Percentiles rank a stretch among this genome's conserved stretches.
phyloP scores from a whole-genome alignment of 2,797 vertebrate genomes.

The Acanthiza pusilla region DNA sequence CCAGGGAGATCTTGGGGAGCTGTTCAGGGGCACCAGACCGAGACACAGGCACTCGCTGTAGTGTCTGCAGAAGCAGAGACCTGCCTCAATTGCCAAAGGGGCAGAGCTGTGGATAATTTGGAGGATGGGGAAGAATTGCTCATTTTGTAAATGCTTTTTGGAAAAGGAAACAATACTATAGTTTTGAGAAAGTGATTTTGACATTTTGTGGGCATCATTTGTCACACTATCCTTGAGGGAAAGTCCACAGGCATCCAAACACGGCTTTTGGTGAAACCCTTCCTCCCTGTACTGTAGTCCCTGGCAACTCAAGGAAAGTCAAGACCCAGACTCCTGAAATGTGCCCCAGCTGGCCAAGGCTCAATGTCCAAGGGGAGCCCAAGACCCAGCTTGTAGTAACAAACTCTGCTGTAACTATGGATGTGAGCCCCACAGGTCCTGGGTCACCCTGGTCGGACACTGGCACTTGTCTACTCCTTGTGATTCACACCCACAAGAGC shows the following conservation, averaged over 20 bases:
- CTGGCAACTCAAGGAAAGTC: background rate
- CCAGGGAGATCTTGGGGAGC: constrained; percentile 36
- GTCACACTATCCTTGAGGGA: background rate
- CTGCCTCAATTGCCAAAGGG: constrained; percentile 4
- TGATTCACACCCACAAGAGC: background rate
- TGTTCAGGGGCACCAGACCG: constrained; percentile 57
- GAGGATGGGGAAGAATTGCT: background rate
- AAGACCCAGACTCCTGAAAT: background rate
- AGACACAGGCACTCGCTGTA: background rate
- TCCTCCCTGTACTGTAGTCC: background rate
- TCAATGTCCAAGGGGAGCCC: background rate
- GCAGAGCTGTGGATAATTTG: background rate
- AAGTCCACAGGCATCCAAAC: background rate
- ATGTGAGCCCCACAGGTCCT: background rate
- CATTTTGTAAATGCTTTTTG: background rate
- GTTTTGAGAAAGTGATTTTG: background rate
- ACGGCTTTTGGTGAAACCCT: background rate
- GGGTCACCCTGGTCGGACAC: background rate
- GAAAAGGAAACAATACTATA: background rate
- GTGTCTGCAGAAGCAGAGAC: constrained; percentile 26
- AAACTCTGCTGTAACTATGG: background rate
- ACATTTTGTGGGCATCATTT: background rate
- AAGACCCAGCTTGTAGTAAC: background rate
- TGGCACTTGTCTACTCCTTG: background rate
- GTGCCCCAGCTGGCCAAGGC: background rate